These are phyloP conservation scores for Meteorus colon DNA, from an alignment of 2,888 invertebrate genomes.

Conservation along the genomic window DNA sequence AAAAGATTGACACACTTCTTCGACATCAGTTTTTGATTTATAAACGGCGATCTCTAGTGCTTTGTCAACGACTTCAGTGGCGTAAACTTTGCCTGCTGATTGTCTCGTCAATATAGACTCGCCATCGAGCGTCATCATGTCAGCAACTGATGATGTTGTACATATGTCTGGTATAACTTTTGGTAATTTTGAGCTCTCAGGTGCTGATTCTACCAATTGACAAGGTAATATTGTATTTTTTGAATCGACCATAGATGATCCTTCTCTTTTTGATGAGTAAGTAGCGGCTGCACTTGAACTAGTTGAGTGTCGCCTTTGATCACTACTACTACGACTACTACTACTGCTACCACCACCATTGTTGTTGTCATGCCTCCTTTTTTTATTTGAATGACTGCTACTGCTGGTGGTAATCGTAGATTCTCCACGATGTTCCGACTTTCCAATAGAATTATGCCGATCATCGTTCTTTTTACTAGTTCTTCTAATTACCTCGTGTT, in stretches of 20 bases:
- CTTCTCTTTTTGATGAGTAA: slow-evolving; percentile 36
- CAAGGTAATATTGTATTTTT: neutral
- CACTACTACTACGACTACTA: slow-evolving; percentile 38
- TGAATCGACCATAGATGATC: neutral
- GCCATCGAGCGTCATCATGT: slow-evolving; percentile 51
- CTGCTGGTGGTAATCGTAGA: slow-evolving; percentile 38
- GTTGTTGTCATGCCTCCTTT: slow-evolving; percentile 56
- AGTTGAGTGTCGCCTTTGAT: slow-evolving; percentile 40
- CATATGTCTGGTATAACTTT: neutral
- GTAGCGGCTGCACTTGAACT: slow-evolving; percentile 14
- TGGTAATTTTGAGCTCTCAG: slow-evolving; percentile 1
- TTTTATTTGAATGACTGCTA: slow-evolving; percentile 52
- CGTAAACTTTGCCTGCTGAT: slow-evolving; percentile 65
- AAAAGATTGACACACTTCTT: slow-evolving; percentile 69
- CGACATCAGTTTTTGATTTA: slow-evolving; percentile 70
- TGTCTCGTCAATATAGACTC: slow-evolving; percentile 59
- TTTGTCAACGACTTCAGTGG: slow-evolving; percentile 70
- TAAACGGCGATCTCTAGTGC: slow-evolving; percentile 71
- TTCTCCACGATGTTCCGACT: slow-evolving; percentile 53
- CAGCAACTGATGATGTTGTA: slow-evolving; percentile 1
- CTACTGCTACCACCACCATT: slow-evolving; percentile 39
- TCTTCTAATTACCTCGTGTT: slow-evolving; percentile 50
- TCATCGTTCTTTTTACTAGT: slow-evolving; percentile 61
- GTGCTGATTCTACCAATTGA: slow-evolving; percentile 2
- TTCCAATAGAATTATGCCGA: slow-evolving; percentile 60